Evolutionary conservation across 2,113 vertebrate species (phyloP), one percentile per base, ranked within the genome.

Genomic region (Suncus etruscus): DNA sequence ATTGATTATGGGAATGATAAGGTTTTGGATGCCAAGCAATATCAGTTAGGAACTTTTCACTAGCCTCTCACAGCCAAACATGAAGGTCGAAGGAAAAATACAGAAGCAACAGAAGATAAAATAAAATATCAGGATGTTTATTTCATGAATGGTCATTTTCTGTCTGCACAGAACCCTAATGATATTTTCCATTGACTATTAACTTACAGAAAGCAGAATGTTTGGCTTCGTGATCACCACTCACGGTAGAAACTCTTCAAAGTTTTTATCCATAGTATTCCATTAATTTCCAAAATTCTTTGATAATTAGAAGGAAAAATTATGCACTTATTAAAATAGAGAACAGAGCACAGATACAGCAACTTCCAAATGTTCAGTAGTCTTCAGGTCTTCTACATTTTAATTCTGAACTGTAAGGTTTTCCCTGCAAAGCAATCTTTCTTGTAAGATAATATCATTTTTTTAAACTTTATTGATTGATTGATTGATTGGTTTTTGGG

Each of bases 1-100:
- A 84, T 94, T 95, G 95, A 96, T 97, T 95, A 95, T 16, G 74
- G 70, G 65, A 74, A 77, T 75, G 86, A 48, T 78, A 75, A 83
- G 77, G 77, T 58, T 54, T 93, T 63, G 16, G 81, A 83, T 29
- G 66, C 61, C 10, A 2, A 72, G 47, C 93, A 69, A 10, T 39
- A 72, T 95, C 83, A 80, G 8, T 15, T 14, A 54, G 32, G 27
- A 90, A 27, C 22, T n/a, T 72, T 90, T 86, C 31, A n/a, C 66
- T 0, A 65, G 32, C 24, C 86, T 84, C 87, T 93, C 51, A 51
- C 22, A 39, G 54, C 48, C 86, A 58, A 94, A 76, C 32, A 10
- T 63, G 66, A 86, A 69, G 88, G 73, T 86, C 94, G 89, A 65
- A 50, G 78, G 86, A 73, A 89, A 92, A 86, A 83, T 22, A 70